These are phyloP conservation scores for Rana temporaria DNA, from an alignment of 2,113 vertebrate genomes.

Conservation along the genomic window DNA sequence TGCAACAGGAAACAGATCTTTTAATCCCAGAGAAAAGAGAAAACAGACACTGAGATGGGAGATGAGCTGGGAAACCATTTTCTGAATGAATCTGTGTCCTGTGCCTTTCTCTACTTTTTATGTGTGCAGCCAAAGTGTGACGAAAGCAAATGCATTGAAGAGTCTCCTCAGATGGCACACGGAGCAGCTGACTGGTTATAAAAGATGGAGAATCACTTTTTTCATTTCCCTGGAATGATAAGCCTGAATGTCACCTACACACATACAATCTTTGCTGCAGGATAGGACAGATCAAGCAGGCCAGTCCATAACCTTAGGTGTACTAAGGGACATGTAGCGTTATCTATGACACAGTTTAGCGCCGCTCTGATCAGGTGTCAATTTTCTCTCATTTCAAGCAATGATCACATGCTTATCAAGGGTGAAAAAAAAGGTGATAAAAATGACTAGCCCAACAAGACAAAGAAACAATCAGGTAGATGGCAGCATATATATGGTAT, in stretches of 20 bases:
- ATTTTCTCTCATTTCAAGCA: conserved; percentile 5
- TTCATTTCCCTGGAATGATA: not conserved
- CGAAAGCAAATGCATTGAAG: conserved; percentile 38
- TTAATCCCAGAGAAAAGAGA: conserved; percentile 10
- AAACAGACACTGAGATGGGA: not conserved
- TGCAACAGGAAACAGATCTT: conserved; percentile 63
- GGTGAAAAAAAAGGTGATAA: not conserved
- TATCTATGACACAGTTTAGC: not conserved
- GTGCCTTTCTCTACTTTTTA: conserved; percentile 16
- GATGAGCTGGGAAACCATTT: conserved; percentile 12
- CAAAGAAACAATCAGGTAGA: not conserved
- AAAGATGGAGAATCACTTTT: conserved; percentile 56
- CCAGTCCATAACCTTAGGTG: not conserved
- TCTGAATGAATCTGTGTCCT: conserved; percentile 15
- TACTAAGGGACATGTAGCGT: not conserved
- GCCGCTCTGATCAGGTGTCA: conserved; percentile 2
- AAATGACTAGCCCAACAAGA: not conserved
- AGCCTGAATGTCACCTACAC: not conserved
- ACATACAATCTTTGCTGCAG: not conserved
- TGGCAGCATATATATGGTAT: not conserved
- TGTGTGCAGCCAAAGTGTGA: conserved; percentile 39
- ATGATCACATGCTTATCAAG: conserved; percentile 3
- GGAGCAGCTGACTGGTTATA: conserved; percentile 12
- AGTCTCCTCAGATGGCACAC: conserved; percentile 25
- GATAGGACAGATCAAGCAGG: not conserved